Evolutionary conservation across 2,797 vertebrate genomes (phyloP).

Genomic region (Champsocephalus gunnari): DNA sequence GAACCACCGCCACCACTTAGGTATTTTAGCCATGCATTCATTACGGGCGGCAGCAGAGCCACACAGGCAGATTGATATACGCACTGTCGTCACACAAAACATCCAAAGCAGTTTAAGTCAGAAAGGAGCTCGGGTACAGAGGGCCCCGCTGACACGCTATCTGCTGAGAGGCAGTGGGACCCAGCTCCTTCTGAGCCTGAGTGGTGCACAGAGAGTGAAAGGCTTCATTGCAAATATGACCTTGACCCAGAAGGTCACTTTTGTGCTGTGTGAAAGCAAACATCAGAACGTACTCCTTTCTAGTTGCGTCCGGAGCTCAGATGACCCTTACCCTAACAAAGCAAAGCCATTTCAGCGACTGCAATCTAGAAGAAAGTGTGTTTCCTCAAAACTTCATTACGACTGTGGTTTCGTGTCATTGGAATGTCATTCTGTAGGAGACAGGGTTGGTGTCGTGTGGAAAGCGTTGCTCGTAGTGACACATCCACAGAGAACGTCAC

Average conservation of each 20-base stretch:
- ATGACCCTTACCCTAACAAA: too few relatives aligned
- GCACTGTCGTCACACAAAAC: slow-evolving; percentile 58
- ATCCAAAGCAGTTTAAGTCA: slow-evolving; percentile 66
- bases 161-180: slow-evolving; percentile 50
- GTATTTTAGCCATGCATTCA: slow-evolving; percentile 74
- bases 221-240: slow-evolving; percentile 21
- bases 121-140: slow-evolving; percentile 55
- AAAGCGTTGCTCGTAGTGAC: slow-evolving; percentile 1
- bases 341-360: too few relatives aligned
- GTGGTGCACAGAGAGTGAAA: slow-evolving; percentile 31
- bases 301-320: too few relatives aligned
- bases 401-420: too few relatives aligned
- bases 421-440: too few relatives aligned
- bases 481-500: background rate
- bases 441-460: too few relatives aligned
- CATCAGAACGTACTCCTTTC: too few relatives aligned
- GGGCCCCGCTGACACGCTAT: slow-evolving; percentile 46
- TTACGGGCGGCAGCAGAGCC: slow-evolving; percentile 60
- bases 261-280: too few relatives aligned
- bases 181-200: slow-evolving; percentile 6
- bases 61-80: slow-evolving; percentile 63
- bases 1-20: slow-evolving; percentile 61
- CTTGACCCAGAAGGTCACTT: too few relatives aligned
- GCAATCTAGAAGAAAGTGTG: too few relatives aligned
- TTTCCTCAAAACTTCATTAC: too few relatives aligned